Evolutionary conservation across 2,888 invertebrate species (phyloP).

Genomic region (Dynastes tityus): DNA sequence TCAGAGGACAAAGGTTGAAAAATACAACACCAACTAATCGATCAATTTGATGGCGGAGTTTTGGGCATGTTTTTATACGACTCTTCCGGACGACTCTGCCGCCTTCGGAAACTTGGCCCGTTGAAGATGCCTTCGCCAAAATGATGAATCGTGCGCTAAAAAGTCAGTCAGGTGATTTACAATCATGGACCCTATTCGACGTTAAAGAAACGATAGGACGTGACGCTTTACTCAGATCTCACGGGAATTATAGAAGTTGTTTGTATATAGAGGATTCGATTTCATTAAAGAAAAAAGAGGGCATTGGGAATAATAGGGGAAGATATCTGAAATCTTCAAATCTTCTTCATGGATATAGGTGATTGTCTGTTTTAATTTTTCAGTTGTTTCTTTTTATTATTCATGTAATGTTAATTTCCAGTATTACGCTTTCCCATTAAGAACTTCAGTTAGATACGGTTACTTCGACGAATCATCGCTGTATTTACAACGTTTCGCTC

Average conservation of each 20-base stretch:
- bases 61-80: conserved; percentile 3
- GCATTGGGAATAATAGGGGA: background rate
- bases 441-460: too few species aligned
- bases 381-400: too few species aligned
- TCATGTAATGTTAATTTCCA: too few species aligned
- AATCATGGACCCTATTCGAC: conserved; percentile 12
- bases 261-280: background rate
- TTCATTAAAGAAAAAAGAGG: background rate
- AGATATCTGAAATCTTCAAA: too few species aligned
- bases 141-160: conserved; percentile 31
- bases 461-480: too few species aligned
- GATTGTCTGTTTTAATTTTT: too few species aligned
- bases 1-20: background rate
- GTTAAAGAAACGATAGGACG: background rate
- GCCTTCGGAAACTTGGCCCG: conserved; percentile 11
- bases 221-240: background rate
- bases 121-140: conserved; percentile 31
- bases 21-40: conserved; percentile 27
- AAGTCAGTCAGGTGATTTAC: conserved; percentile 38
- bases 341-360: too few species aligned
- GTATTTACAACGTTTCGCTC: background rate
- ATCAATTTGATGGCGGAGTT: conserved; percentile 12
- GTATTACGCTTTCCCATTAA: too few species aligned
- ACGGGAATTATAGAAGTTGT: background rate
- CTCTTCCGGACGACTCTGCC: background rate